Evolutionary conservation across 2,888 invertebrate genomes (phyloP), one percentile per base, ranked within the genome.

Genomic region (Ophioninae sp.): DNA sequence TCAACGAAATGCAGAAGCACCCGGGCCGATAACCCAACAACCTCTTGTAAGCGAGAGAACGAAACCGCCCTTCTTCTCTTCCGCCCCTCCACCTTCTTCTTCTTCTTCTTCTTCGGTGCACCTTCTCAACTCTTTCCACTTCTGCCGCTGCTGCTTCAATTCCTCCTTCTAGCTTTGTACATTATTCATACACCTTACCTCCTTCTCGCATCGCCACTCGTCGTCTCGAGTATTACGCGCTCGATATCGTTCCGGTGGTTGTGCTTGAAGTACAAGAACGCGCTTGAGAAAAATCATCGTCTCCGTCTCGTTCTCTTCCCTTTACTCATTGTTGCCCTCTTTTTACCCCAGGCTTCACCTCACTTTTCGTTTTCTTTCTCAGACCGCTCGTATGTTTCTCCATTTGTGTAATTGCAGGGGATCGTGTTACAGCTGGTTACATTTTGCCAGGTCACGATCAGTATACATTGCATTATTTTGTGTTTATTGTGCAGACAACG

Each of bases 131-230:
- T 74, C 78, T 62, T 81, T 79, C 74, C 75, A 65, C 67, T 65
- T 78, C 41, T 64, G 61, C 56, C 57, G 61, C 30, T 70, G 68
- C 56, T 68, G 61, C 68, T 56, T 61, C 72, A 68, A 59, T 70
- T 77, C 70, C 74, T 74, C 30, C 78, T 82, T 70, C 67, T 81
- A 64, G 44, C 75, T 84, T 73, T 79, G 78, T 87, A 85, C 88
- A 88, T 89, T 89, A 88, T 89, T 89, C 88, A 89, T 88, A 86
- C 79, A 85, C 79, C 85, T 85, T 81, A 79, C 83, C 85, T 85
- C 79, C 83, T 87, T 84, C 83, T 86, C 84, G 85, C 87, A 86
- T 87, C 87, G 81, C 83, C 85, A 86, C 86, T 86, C 86, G 81
- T 79, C 86, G 79, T 86, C 85, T 86, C 81, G 85, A 85, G 86